Base-by-base conservation (phyloP, 92 coral and sea anemone species). In the Desmophyllum pertusum region DNA sequence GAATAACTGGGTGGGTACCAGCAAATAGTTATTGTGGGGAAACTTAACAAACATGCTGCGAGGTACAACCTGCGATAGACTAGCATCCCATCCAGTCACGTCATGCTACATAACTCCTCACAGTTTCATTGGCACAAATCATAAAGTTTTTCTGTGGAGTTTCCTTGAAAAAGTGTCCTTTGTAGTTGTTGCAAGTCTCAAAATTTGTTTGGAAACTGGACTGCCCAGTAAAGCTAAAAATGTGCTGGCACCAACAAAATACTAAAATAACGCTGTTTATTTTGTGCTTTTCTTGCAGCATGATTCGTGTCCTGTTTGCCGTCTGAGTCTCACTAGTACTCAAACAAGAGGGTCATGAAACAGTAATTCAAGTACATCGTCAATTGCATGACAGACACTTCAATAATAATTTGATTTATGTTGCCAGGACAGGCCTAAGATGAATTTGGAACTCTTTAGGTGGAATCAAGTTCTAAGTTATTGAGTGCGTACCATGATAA, bases 301-400 rank as follows among this genome's bases (percentile, higher is more conserved):
- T 50, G 98, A 95, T 76, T 95, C 98, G 13, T 95, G 98, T 73
- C 98, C 98, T 43, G 91, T 94, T 2, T 95, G 98, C 86, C 98
- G 98, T 19, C 52, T 95, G 33, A 93, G 98, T 76, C 85, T 95
- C 46, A 88, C 81, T 70, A 91, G 84, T 67, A 79, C 92, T 48
- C 94, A 87, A 18, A 93, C 97, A 42, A 84, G 97, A 83, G 89
- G 87, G 35, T 75, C 65, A 43, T 74, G 86, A 73, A 30, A 30
- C 14, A 6, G 38, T 38, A 43, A 10, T 5, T 19, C 48, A 33
- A 27, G 30, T 48, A 67, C 73, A 67, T 38, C 39, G 10, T 43
- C 27, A 57, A 72, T 36, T 70, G 23, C 51, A 13, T 70, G 6
- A 25, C 1, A 18, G 29, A 29, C 73, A 30, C 38, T 31, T 17